Evolutionary conservation across 2,888 invertebrate species (phyloP), one percentile per base, ranked within the genome.

Genomic region (Cataglyphis albicans): DNA sequence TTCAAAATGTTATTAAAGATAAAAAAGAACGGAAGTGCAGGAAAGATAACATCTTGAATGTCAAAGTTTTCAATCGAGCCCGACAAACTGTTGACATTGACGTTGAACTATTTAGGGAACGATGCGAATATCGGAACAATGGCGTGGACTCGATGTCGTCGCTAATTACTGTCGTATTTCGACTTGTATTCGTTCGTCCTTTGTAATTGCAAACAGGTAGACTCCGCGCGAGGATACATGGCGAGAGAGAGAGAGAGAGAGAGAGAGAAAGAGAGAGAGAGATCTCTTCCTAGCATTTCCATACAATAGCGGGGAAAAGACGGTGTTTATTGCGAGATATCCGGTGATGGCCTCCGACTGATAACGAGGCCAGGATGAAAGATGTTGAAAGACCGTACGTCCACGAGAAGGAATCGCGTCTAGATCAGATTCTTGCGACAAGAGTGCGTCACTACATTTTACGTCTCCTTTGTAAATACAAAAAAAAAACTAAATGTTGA

Each of bases 271-370:
- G 0, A 21, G 21, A 25, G 72, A 59, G 78, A 59, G 44, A 78
- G 57, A 85, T 88, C 88, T 91, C 84, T 89, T 85, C 85, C 86
- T 85, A 86, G 67, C 85, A 93, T 93, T 93, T 92, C 91, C 93
- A 93, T 93, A 93, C 93, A 93, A 93, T 92, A 89, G 86, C 91
- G 91, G 91, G 92, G 91, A 92, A 91, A 91, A 88, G 91, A 90
- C 88, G 84, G 87, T 85, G 82, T 84, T 85, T 72, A 86, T 94
- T 93, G 93, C 93, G 90, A 93, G 91, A 94, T 91, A 93, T 94
- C 93, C 94, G 93, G 92, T 89, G 92, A 92, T 92, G 89, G 88
- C 85, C 90, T 85, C 87, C 84, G 85, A 78, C 78, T 89, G 93
- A 93, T 93, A 93, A 89, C 87, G 81, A 76, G 84, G 82, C 84